phyloP scores from a whole-genome alignment of 2,113 vertebrate species.

The Campylorhamphus procurvoides region DNA sequence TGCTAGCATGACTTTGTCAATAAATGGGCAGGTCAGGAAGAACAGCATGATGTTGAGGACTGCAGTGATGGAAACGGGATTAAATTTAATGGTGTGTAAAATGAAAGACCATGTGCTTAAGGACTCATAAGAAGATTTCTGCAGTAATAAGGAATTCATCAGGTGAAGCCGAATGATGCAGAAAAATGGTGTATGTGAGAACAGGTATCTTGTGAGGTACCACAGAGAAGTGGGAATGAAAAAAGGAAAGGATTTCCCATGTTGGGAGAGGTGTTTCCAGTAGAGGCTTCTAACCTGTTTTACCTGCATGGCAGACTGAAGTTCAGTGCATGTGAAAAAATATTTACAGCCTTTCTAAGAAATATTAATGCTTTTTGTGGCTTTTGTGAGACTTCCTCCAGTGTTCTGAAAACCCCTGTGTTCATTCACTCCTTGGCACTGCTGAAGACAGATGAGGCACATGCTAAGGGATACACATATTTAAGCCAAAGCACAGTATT shows the following conservation, averaged over 20 bases:
- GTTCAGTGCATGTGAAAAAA: background rate
- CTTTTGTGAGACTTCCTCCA: background rate
- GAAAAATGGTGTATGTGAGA: background rate
- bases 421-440: background rate
- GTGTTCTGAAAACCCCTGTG: background rate
- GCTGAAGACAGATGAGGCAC: background rate
- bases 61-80: background rate
- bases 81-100: background rate
- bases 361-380: background rate
- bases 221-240: rapidly evolving
- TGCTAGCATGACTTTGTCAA: background rate
- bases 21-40: background rate
- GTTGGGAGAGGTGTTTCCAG: background rate
- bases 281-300: background rate
- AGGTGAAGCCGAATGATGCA: background rate
- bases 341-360: background rate
- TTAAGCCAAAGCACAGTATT: background rate
- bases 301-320: background rate
- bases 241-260: background rate
- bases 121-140: background rate
- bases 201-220: background rate
- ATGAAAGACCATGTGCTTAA: background rate
- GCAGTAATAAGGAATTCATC: background rate
- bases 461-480: background rate
- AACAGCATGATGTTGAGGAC: background rate